Evolutionary conservation across 2,888 invertebrate species (phyloP), one percentile per base, ranked within the genome.

Genomic region (Microplitis manilae): DNA sequence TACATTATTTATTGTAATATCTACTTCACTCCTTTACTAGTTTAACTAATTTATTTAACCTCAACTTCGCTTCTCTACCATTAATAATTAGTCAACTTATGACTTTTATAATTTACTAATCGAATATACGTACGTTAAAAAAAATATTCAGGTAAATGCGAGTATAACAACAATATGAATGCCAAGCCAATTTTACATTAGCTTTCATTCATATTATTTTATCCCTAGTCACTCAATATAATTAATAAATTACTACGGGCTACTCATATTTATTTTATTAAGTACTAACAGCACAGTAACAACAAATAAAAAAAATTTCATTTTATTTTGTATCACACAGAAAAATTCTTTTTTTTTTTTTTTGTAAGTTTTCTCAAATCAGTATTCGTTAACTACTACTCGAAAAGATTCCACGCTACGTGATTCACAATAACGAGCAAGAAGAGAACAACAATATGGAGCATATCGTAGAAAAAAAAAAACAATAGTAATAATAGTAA

Each of bases 241-340:
- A 30, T 0, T 30, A 30, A 2, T 30, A 30, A 30, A 30, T 30
- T 30, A 30, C 30, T 30, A 2, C 30, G 30, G 30, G 30, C 30
- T 30, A 30, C 30, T 30, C 30, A 30, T 30, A 30, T 30, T 30
- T 30, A 30, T 30, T 30, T 30, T 30, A 30, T 30, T 30, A 30
- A 30, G 2, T 30, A 30, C 4, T 30, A 30, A 30, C 4, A 30
- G 2, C 30, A 30, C 20, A 20, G 20, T 20, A 20, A 20, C 1
- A 20, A 20, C 1, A 30, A 30, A 30, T 30, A 30, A 30, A 30
- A 30, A 30, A 30, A 30, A 4, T 4, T 4, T 30, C 2, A 4
- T 30, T 30, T 30, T 30, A 80, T 81, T 78, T 80, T 80, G 81
- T 81, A 80, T 68, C 78, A 72, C 72, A 64, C 60, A 61, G 59